Percentiles rank a stretch among this genome's conserved stretches.
Conservation (phyloP, 2,797 vertebrate species). For the Anguilla megastoma region DNA sequence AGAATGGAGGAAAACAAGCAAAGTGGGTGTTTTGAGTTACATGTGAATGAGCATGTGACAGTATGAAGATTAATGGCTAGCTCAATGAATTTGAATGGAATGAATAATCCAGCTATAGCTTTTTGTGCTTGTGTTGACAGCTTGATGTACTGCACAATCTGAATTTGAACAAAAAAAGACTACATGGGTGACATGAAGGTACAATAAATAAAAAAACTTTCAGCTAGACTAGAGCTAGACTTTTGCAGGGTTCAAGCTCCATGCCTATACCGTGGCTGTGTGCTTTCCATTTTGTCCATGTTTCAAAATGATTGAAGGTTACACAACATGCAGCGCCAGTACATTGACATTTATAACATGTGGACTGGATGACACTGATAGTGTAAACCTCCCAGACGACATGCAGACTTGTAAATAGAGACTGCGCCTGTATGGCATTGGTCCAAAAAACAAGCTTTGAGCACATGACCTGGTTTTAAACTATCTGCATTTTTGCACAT, state of each 20-base stretch:
- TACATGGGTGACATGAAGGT: not conserved
- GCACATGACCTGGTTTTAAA: conserved; percentile 20
- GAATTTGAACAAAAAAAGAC: not conserved
- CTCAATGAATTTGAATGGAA: not conserved
- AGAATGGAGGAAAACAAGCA: not conserved
- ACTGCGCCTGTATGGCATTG: not conserved
- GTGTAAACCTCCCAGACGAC: not conserved
- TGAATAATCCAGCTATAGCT: not conserved
- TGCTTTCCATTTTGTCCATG: conserved; percentile 13
- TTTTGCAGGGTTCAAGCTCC: not conserved
- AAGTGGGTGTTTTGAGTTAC: not conserved
- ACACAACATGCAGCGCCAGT: not conserved
- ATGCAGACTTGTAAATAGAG: not conserved
- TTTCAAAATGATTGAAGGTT: not conserved
- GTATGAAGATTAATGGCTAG: not conserved
- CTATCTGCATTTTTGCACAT: conserved; percentile 14
- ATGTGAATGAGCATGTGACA: not conserved
- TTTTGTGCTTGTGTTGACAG: not conserved
- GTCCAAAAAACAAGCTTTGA: not conserved
- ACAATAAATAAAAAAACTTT: not conserved
- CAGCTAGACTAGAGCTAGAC: not conserved
- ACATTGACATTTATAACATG: not conserved
- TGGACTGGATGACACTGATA: not conserved
- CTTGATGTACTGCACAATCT: not conserved
- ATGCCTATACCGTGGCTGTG: not conserved